Evolutionary conservation across 2,797 vertebrate species (phyloP).

Genomic region (Potorous gilbertii): DNA sequence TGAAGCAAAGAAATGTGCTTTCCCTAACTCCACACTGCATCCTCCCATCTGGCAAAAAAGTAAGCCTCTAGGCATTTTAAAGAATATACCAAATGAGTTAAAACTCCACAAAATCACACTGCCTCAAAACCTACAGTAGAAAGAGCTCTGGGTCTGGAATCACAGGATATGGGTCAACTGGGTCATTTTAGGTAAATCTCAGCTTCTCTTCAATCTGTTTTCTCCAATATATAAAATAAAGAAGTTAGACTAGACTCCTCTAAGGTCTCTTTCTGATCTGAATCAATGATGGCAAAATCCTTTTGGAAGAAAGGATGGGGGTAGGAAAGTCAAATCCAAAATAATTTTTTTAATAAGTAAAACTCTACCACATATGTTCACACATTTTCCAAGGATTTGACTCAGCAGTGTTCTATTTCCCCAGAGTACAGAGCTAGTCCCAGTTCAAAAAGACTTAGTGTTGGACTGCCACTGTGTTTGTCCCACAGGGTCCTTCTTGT

Average conservation of each 20-base stretch:
- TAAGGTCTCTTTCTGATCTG: not conserved
- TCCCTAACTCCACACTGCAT: not conserved
- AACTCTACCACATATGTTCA: not conserved
- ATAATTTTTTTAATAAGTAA: not conserved
- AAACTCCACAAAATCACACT: not conserved
- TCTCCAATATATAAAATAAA: not conserved
- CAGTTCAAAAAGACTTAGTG: not conserved
- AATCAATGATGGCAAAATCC: not conserved
- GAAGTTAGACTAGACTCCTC: not conserved
- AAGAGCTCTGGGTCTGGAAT: not conserved
- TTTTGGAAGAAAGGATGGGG: not conserved
- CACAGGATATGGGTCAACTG: not conserved
- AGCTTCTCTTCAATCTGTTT: not conserved
- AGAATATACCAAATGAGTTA: not conserved
- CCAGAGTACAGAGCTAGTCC: not conserved
- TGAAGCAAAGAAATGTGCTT: not conserved
- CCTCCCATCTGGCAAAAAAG: not conserved
- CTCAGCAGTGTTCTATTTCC: not conserved
- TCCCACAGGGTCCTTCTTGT: not conserved
- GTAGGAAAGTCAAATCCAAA: not conserved
- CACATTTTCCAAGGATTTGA: not conserved
- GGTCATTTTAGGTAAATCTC: not conserved
- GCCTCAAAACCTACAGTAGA: not conserved
- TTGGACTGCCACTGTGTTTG: not conserved
- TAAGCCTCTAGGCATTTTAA: not conserved